These are phyloP conservation scores for Melolontha melolontha DNA, from an alignment of 2,888 invertebrate genomes.

Conservation along the genomic window DNA sequence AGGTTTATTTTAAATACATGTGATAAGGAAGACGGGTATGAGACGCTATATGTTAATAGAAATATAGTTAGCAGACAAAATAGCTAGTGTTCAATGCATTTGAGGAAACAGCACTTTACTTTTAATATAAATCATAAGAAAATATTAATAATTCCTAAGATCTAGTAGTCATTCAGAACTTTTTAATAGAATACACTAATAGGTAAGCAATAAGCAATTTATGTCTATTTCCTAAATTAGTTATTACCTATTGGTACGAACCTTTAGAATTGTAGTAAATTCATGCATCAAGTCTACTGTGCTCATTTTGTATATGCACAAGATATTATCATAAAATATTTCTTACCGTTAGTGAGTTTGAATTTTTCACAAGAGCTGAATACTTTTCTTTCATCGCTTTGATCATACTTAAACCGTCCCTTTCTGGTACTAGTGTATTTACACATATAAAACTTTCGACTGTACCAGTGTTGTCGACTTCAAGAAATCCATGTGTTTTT, in stretches of 20 bases:
- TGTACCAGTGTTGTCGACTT: constrained; percentile 82
- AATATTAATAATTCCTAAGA: not conserved
- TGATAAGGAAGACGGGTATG: no score
- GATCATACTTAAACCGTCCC: constrained; percentile 79
- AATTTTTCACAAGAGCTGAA: constrained; percentile 70
- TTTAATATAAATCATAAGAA: not conserved
- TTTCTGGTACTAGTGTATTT: constrained; percentile 80
- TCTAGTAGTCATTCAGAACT: not conserved
- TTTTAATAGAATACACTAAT: not conserved
- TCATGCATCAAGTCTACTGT: constrained; percentile 26
- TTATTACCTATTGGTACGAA: constrained; percentile 11
- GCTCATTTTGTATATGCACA: constrained; percentile 24
- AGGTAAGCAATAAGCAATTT: not conserved
- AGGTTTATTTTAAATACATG: no score
- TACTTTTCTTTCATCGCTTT: constrained; percentile 85
- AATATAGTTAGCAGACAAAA: not conserved
- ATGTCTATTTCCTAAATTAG: not conserved
- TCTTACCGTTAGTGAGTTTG: constrained; percentile 44
- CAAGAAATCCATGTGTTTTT: constrained; percentile 85
- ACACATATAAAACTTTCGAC: constrained; percentile 90
- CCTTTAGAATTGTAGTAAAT: constrained; percentile 8
- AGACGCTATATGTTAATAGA: no score
- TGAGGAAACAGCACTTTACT: constrained; percentile 26
- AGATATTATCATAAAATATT: constrained; percentile 2
- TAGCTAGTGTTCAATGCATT: constrained; percentile 5